Evolutionary conservation across 2,888 invertebrate genomes (phyloP), one percentile per base, ranked within the genome.

Genomic region (Teleogryllus oceanicus): DNA sequence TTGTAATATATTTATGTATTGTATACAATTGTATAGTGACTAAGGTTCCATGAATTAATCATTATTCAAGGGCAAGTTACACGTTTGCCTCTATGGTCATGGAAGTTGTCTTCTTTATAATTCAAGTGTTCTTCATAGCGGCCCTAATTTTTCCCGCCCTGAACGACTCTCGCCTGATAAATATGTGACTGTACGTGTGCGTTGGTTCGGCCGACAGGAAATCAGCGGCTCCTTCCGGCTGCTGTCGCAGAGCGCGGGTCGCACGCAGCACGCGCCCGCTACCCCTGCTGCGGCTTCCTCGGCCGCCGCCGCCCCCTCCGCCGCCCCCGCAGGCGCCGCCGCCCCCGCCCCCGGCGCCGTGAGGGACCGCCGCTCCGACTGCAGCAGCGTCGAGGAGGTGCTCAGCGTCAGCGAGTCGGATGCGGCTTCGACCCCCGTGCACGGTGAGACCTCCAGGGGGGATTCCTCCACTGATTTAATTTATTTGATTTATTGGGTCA

Each of bases 161-260:
- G 37, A 5, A 5, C 8, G 37, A 8, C 8, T 37, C 37, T 37
- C 1, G 0, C 8, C 37, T 37, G 37, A 37, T 37, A 4, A 5
- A 5, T 37, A 8, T 37, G 37, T 37, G 5, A 8, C 37, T 37
- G 37, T 37, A 37, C 37, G 37, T 5, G 37, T 37, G 37, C 8
- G 37, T 37, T 37, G 8, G 5, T 37, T 37, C 8, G 37, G 62
- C 16, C 62, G 1, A 4, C 84, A 90, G 90, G 88, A 88, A 82
- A 88, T 90, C 83, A 87, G 89, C 84, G 94, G 94, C 84, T 92
- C 92, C 84, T 94, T 92, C 88, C 92, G 92, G 87, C 89, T 95
- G 84, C 92, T 94, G 85, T 90, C 92, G 78, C 92, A 92, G 87
- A 90, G 90, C 85, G 87, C 91, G 85, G 90, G 90, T 84, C 87